Evolutionary conservation across 2,888 invertebrate species (phyloP).

Genomic region (Congeria kusceri): DNA sequence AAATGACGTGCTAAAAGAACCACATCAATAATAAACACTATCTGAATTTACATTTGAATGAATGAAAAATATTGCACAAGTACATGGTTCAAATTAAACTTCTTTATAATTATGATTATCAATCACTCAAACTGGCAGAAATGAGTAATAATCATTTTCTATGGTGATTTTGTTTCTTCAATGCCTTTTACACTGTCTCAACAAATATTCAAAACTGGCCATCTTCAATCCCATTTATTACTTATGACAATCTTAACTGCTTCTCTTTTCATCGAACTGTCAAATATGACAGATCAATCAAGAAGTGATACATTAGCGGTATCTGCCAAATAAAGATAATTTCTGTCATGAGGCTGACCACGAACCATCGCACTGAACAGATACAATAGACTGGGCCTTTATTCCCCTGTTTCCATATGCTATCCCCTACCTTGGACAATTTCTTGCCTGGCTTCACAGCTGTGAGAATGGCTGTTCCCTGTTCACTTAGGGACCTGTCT

Average conservation of each 20-base stretch:
- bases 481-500: constrained; percentile 28
- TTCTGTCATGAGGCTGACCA: too few species aligned
- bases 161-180: background rate
- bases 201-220: background rate
- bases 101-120: too few species aligned
- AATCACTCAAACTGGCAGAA: too few species aligned
- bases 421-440: constrained; percentile 40
- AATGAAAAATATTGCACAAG: too few species aligned
- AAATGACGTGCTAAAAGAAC: too few species aligned
- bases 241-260: constrained; percentile 30
- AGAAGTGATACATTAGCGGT: constrained; percentile 30
- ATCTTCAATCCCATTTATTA: constrained; percentile 33
- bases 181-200: too few species aligned
- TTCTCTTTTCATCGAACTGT: constrained; percentile 23
- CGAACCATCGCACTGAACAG: too few species aligned
- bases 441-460: constrained; percentile 22
- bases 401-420: constrained; percentile 45
- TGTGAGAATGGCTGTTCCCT: constrained; percentile 12
- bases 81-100: too few species aligned
- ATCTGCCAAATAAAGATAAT: background rate
- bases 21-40: too few species aligned
- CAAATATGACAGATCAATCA: constrained; percentile 25
- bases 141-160: background rate
- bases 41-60: too few species aligned
- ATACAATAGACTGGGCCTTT: too few species aligned